Conservation (phyloP, 2,797 vertebrate genomes). For the Mionectes olivaceus region DNA sequence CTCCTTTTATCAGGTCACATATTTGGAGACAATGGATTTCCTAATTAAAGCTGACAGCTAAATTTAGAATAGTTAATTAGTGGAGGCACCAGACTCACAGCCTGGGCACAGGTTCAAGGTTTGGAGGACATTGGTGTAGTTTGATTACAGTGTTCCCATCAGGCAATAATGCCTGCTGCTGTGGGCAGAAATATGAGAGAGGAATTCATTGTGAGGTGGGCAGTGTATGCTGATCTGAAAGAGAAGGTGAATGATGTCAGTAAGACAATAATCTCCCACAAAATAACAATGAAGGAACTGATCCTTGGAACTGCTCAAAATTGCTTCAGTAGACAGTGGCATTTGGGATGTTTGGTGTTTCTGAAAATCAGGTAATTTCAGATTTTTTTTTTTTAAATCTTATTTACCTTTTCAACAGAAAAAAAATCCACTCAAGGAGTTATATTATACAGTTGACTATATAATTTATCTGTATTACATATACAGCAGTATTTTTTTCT, state of each 20-base stretch:
- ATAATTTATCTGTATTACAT: not conserved
- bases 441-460: not conserved
- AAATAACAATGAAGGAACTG: not conserved
- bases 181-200: slow-evolving; percentile 23
- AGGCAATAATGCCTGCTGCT: slow-evolving; percentile 20
- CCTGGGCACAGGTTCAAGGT: slow-evolving; percentile 57
- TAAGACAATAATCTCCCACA: not conserved
- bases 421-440: not conserved
- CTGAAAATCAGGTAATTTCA: not conserved
- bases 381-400: not conserved
- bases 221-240: not conserved
- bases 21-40: slow-evolving; percentile 40
- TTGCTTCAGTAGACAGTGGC: not conserved
- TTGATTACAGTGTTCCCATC: slow-evolving; percentile 19
- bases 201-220: slow-evolving; percentile 16
- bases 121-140: slow-evolving; percentile 25
- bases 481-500: not conserved
- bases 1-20: slow-evolving; percentile 47
- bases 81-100: slow-evolving; percentile 20
- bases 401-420: not conserved
- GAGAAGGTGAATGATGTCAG: not conserved
- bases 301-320: not conserved
- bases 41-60: slow-evolving; percentile 64
- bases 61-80: slow-evolving; percentile 61
- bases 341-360: not conserved